phyloP scores from a whole-genome alignment of 2,888 invertebrate species.

The Erannis defoliaria region DNA sequence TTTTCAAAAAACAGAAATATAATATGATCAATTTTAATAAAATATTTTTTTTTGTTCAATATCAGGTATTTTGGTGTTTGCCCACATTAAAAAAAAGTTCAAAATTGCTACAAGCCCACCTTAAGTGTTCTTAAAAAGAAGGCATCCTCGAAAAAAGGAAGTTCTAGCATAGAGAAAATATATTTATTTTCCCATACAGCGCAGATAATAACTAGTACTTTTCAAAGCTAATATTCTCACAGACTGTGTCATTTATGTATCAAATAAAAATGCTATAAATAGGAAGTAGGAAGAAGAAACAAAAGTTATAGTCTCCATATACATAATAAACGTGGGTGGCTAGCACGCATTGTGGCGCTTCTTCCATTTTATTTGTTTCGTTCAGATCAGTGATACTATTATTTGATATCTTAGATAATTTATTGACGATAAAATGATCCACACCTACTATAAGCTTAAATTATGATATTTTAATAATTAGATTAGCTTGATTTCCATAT shows the following conservation, averaged over 20 bases:
- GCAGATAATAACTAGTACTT: neutral
- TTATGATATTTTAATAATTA: neutral
- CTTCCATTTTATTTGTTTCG: constrained; percentile 26
- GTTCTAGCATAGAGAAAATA: neutral
- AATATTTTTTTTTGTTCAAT: too few species aligned
- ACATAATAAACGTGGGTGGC: constrained; percentile 25
- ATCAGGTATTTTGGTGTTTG: too few species aligned
- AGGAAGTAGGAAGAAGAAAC: constrained; percentile 20
- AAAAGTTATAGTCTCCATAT: constrained; percentile 23
- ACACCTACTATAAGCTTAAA: neutral
- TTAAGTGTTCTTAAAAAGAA: too few species aligned
- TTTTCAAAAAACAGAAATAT: neutral
- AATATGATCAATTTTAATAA: too few species aligned
- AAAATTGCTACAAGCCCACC: too few species aligned
- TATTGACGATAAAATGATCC: neutral
- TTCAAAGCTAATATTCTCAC: constrained; percentile 6
- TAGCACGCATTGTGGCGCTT: constrained; percentile 18
- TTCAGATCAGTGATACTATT: constrained; percentile 15
- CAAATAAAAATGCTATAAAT: constrained; percentile 28
- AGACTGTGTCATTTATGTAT: constrained; percentile 27
- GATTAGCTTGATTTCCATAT: too few species aligned
- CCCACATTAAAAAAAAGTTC: too few species aligned
- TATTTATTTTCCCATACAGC: neutral
- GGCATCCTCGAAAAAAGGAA: neutral
- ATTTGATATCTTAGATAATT: constrained; percentile 14